Evolutionary conservation across 2,888 invertebrate genomes (phyloP), one percentile per base, ranked within the genome.

Genomic region (Bombylius discolor): DNA sequence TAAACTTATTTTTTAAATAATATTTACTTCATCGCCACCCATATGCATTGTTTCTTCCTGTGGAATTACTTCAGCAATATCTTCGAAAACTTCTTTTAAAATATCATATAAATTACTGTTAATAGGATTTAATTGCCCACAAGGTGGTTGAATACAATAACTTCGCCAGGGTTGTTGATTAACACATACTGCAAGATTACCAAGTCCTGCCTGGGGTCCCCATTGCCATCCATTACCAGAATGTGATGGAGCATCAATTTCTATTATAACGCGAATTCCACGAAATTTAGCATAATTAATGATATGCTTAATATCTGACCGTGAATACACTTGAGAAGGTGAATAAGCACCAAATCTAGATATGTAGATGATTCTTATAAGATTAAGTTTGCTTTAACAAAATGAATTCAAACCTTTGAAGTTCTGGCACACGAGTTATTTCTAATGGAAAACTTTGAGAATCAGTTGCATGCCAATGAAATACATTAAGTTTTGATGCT

Each of bases 401-500:
- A n/a, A 36, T 32, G 4, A 46, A 45, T 46, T 77, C 78, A 64
- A 74, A 87, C 81, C 79, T 81, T 3, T 87, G 81, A 75, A 91
- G 79, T 64, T 85, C 82, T 0, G 89, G 89, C 31, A 86, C 80
- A 47, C 83, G 77, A n/a, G 78, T 77, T 0, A 87, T 83, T 66
- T 87, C 85, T 66, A 93, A 77, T 0, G 96, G 95, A 72, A 95
- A 96, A 64, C 94, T 93, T 63, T 95, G 94, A 1, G 90, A 83
- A 72, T 96, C 96, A 0, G 89, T 87, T 0, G 84, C 84, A 68
- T 91, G 90, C 94, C 95, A 96, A 68, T 96, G 96, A 49, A 96
- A 81, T 0, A 92, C 88, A 68, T 96, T 96, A 77, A 96, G 74
- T 73, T 96, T 96, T 51, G 85, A 85, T 23, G 87, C 80, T 3